Base-by-base conservation (phyloP, 2,888 invertebrate species). In the Drosophila cracens region DNA sequence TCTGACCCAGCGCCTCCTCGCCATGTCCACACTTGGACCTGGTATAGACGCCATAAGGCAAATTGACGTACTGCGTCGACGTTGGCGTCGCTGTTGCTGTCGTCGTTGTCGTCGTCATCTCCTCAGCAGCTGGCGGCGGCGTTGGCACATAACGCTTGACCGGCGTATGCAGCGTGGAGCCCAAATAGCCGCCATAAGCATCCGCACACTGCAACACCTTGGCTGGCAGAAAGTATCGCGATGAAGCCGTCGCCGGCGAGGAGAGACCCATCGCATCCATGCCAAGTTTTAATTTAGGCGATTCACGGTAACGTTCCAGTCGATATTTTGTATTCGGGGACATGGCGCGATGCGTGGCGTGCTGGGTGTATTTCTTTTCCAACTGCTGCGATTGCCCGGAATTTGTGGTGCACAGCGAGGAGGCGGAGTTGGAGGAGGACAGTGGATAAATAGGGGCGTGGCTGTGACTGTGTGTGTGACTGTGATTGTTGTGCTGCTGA, bases 101-200 rank as follows among this genome's bases (percentile, higher is more conserved):
- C 27, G 81, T 40, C n/a, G 82, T 61, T 7, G 77, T 54, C 5
- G 70, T 21, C 18, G 76, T 66, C 52, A 65, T 40, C 0, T 91
- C 56, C 58, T 93, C 92, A 48, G 79, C 83, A n/a, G 91, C 79
- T 48, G 93, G 90, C 4, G 93, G 93, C 27, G 93, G 93, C 7
- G 93, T 93, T 6, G 93, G 93, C 21, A 93, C 91, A 68, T 93
- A 93, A 0, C 93, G 92, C 59, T 93, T 93, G 0, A 93, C 92
- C 4, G 93, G 93, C 8, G 93, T 93, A 68, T 93, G 93, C 7
- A 92, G 93, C 18, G 92, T 90, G n/a, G 93, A 92, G 0, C 93
- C 90, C 54, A 93, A 77, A 75, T 93, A 93, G 3, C 91, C 86
- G 31, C 74, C 69, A 27, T 89, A 85, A 36, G 92, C 89, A 70